Evolutionary conservation across 2,113 vertebrate species (phyloP).

Genomic region (Balaenoptera acutorostrata): DNA sequence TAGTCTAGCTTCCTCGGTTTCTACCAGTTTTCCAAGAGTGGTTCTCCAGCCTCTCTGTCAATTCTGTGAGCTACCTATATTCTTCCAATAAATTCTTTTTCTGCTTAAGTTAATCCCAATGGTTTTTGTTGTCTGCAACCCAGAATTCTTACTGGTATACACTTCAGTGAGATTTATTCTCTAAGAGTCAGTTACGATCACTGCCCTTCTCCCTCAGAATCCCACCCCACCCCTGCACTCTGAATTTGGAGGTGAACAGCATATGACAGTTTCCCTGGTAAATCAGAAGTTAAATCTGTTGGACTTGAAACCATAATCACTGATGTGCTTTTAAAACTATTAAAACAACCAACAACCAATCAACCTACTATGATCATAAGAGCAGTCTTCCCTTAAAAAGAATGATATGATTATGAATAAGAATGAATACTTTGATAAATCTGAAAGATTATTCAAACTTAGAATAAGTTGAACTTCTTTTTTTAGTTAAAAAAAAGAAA

Average conservation of each 20-base stretch:
- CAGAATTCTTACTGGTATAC: not conserved
- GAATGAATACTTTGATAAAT: not conserved
- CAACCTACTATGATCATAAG: not conserved
- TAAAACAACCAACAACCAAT: not conserved
- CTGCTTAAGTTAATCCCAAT: not conserved
- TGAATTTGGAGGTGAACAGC: not conserved
- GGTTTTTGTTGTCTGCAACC: not conserved
- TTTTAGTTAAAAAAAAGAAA: not conserved
- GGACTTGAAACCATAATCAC: conserved; percentile 17
- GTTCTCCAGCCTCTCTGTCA: not conserved
- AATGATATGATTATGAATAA: conserved; percentile 16
- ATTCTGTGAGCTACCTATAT: not conserved
- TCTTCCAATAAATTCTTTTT: not conserved
- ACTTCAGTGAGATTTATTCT: not conserved
- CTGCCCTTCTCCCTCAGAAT: not conserved
- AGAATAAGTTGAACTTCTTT: not conserved
- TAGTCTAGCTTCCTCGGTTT: not conserved
- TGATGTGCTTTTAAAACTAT: not conserved
- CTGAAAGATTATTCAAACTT: not conserved
- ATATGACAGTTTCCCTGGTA: not conserved
- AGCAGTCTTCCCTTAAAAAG: conserved; percentile 4
- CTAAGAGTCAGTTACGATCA: not conserved
- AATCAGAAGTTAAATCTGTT: conserved; percentile 4
- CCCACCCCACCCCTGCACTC: not conserved
- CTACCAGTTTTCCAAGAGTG: not conserved